These are phyloP conservation scores for Panurus biarmicus DNA, from an alignment of 2,113 vertebrate genomes.

Conservation along the genomic window DNA sequence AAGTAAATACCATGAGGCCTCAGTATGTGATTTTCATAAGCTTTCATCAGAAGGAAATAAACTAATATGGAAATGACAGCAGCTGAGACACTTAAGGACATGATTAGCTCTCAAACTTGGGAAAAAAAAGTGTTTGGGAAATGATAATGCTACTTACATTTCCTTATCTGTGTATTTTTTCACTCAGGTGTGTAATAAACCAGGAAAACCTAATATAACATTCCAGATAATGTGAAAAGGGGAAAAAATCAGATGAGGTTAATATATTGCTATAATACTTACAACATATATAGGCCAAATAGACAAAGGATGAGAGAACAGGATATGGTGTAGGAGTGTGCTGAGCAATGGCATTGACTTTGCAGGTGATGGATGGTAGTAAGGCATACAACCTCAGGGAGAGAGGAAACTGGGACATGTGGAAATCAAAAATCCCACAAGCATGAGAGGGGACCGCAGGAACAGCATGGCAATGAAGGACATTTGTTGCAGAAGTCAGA, in stretches of 20 bases:
- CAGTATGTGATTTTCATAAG: not conserved
- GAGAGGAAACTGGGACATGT: not conserved
- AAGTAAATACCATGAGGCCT: not conserved
- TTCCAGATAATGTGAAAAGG: not conserved
- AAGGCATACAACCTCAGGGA: not conserved
- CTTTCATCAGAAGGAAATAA: not conserved
- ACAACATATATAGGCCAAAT: not conserved
- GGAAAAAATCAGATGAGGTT: not conserved
- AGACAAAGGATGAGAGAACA: not conserved
- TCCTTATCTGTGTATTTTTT: not conserved
- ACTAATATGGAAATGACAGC: not conserved
- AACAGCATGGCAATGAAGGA: not conserved
- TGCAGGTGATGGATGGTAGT: not conserved
- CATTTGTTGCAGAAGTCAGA: not conserved
- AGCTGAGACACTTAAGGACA: not conserved
- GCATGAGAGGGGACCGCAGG: not conserved
- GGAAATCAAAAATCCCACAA: not conserved
- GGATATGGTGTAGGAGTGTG: rapidly evolving
- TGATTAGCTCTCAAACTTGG: not conserved
- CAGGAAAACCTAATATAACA: not conserved
- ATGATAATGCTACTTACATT: not conserved
- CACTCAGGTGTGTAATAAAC: not conserved
- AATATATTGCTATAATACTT: not conserved
- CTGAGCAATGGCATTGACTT: not conserved
- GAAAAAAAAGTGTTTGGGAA: not conserved